Conservation (phyloP, 2,888 invertebrate genomes). For the Pyralis farinalis region DNA sequence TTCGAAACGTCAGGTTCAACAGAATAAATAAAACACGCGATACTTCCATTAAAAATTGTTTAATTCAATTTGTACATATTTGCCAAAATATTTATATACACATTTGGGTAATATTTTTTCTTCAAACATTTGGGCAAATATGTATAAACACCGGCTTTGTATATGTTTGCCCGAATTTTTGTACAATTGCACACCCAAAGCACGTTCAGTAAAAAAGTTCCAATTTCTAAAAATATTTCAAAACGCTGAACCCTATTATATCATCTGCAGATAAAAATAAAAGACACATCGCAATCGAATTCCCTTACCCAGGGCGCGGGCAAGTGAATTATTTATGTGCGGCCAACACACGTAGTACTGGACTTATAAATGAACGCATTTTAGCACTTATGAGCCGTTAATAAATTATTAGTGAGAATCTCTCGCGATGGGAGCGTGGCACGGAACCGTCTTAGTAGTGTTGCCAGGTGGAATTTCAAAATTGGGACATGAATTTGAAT, state of each 20-base stretch:
- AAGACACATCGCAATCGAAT: conserved; percentile 48
- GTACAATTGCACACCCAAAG: too few relatives aligned
- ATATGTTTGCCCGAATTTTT: too few relatives aligned
- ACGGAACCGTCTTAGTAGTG: conserved; percentile 33
- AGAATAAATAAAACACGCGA: too few relatives aligned
- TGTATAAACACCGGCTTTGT: too few relatives aligned
- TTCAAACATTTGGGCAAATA: too few relatives aligned
- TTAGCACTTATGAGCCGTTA: conserved; percentile 76
- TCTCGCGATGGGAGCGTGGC: conserved; percentile 54
- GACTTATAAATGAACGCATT: conserved; percentile 71
- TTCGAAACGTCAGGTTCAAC: too few relatives aligned
- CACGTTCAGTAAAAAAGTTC: not conserved
- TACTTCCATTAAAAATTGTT: too few relatives aligned
- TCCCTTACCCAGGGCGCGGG: conserved; percentile 35
- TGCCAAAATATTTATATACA: too few relatives aligned
- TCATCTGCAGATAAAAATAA: conserved; percentile 30
- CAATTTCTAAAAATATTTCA: not conserved
- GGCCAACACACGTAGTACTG: conserved; percentile 41
- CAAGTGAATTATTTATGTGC: conserved; percentile 67
- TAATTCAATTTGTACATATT: too few relatives aligned
- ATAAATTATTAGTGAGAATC: conserved; percentile 71
- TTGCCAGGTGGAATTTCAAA: not conserved
- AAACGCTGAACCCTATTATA: conserved; percentile 21
- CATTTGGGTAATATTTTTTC: too few relatives aligned
- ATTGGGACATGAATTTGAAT: too few relatives aligned